Evolutionary conservation across 2,797 vertebrate species (phyloP), one percentile per base, ranked within the genome.

Genomic region (Chromobotia macracanthus): DNA sequence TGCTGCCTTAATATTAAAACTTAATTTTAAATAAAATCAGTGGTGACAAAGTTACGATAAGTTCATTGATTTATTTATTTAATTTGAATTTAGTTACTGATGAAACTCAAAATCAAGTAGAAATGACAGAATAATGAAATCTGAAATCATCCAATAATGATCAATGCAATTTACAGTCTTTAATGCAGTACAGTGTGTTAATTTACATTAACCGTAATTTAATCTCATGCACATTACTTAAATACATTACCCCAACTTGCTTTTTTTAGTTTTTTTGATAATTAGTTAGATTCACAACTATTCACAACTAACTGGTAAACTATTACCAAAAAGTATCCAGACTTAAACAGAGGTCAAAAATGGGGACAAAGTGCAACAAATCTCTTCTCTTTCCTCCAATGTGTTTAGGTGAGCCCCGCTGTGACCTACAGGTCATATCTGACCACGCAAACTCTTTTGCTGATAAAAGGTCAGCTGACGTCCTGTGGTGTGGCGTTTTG

Each of bases 391-490:
- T 55, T 41, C 38, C 44, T 58, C 25, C 55, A 65, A 11, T 48
- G 10, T 74, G 71, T 76, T 51, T 79, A 35, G 38, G 74, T 66
- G 72, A 76, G 50, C 63, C 25, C 50, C 13, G 12, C 38, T 38
- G 15, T 83, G 70, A 80, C 79, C 74, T 53, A 11, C 15, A 46
- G 82, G 67, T 77, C 79, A 63, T 51, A 79, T 75, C 78, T 77
- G 75, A 80, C 64, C n/a, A 76, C 35, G 41, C 71, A 77, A 79
- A 65, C 73, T 67, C 28, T 73, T 63, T 71, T 72, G 72, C 72
- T 65, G 74, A 79, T 81, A 77, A 78, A 82, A 69, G 75, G 77
- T 80, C 84, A 82, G 67, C 60, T 70, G 64, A 79, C 18, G 74
- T 77, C 61, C 71, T 68, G 72, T 74, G 55, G 61, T 48, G 50